Percentiles rank a stretch among this genome's conserved stretches.
Conservation (phyloP, 2,888 invertebrate species). For the Endotricha flammealis region DNA sequence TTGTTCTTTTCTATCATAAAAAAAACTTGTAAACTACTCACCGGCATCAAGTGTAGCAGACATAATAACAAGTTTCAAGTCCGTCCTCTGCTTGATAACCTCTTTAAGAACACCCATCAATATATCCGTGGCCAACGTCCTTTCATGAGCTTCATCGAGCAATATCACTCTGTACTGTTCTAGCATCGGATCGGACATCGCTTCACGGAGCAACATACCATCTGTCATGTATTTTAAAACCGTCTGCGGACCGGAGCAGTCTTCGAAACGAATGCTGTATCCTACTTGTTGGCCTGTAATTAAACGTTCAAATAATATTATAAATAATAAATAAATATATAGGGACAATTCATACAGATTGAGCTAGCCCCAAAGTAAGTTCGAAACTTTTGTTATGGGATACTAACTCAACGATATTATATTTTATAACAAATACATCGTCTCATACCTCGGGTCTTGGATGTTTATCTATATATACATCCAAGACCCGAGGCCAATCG, state of each 20-base stretch:
- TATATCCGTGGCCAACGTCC: conserved; percentile 98
- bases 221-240: conserved; percentile 99
- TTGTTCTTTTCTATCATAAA: too few relatives aligned
- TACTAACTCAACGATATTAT: too few relatives aligned
- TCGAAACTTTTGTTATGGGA: too few relatives aligned
- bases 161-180: conserved; percentile 97
- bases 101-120: conserved; percentile 99
- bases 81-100: conserved; percentile 93
- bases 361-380: too few relatives aligned
- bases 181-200: conserved; percentile 99
- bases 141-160: conserved; percentile 99
- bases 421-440: too few relatives aligned
- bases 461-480: too few relatives aligned
- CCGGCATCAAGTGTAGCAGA: conserved; percentile 99
- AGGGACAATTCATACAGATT: too few relatives aligned
- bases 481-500: too few relatives aligned
- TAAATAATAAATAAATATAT: too few relatives aligned
- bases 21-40: too few relatives aligned
- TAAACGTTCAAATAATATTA: too few relatives aligned
- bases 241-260: conserved; percentile 96
- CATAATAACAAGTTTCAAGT: conserved; percentile 99
- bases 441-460: too few relatives aligned
- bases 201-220: conserved; percentile 99
- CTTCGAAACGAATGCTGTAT: conserved; percentile 96
- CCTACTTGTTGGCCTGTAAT: conserved; percentile 65